Conservation (phyloP, 92 coral and sea anemone genomes). For the Actinernus sp. region DNA sequence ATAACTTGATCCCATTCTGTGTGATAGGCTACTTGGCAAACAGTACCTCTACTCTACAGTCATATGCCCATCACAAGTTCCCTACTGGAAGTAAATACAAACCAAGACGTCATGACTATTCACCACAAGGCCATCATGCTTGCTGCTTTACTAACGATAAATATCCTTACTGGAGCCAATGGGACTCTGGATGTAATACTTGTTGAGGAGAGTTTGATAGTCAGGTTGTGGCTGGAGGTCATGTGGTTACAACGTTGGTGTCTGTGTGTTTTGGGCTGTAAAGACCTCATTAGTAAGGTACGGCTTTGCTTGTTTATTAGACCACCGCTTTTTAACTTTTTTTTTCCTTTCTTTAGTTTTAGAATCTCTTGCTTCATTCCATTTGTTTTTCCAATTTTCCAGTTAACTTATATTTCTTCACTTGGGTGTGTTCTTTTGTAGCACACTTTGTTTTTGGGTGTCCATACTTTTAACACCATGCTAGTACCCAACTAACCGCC, state of each 20-base stretch:
- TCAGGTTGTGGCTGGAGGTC: constrained; percentile 52
- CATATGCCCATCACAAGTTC: constrained; percentile 9
- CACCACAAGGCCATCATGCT: constrained; percentile 56
- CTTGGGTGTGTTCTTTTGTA: too few relatives aligned
- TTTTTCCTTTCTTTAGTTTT: too few relatives aligned
- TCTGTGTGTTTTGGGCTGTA: constrained; percentile 56
- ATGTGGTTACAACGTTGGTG: constrained; percentile 73
- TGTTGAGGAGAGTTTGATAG: constrained; percentile 10
- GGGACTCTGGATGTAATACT: neutral
- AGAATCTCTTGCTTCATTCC: too few relatives aligned
- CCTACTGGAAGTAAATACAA: neutral
- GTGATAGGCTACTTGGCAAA: neutral
- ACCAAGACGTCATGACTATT: constrained; percentile 1
- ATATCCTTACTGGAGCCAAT: constrained; percentile 12
- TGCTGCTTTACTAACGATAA: constrained; percentile 18
- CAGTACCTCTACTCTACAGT: neutral
- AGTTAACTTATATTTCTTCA: too few relatives aligned
- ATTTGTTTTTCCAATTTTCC: too few relatives aligned
- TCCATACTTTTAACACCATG: too few relatives aligned
- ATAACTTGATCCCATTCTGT: neutral
- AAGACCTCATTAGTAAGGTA: constrained; percentile 13
- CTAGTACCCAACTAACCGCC: too few relatives aligned
- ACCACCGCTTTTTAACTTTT: too few relatives aligned
- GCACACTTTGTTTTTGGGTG: too few relatives aligned
- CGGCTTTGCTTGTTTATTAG: too few relatives aligned